phyloP scores from a whole-genome alignment of 2,113 vertebrate species.

The Aldabrachelys gigantea region DNA sequence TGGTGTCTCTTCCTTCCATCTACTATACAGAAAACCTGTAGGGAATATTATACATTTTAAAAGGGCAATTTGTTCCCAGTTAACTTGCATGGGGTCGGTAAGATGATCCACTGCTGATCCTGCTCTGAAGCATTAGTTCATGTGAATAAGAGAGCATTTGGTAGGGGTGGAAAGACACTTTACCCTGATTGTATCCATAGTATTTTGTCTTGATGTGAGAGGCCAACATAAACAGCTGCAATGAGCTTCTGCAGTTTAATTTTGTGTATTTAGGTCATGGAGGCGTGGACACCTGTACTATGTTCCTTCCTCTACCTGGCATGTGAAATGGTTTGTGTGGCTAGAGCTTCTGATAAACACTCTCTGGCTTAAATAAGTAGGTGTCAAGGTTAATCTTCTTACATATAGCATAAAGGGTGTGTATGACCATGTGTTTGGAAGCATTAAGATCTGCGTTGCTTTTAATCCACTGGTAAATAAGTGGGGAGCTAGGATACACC shows the following conservation, averaged over 20 bases:
- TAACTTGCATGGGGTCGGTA: fast-evolving
- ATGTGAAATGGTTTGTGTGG: neutral
- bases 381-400: fast-evolving
- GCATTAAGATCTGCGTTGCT: neutral
- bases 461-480: fast-evolving
- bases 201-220: neutral
- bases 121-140: fast-evolving
- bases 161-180: neutral
- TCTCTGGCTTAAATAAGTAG: neutral
- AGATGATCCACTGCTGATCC: neutral
- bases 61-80: neutral
- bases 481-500: fast-evolving
- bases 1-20: neutral
- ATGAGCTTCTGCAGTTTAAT: neutral
- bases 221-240: neutral
- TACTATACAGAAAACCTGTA: neutral
- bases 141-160: neutral
- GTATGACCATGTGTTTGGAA: neutral
- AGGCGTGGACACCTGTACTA: fast-evolving
- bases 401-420: fast-evolving
- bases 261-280: neutral
- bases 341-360: neutral
- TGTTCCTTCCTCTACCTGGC: neutral
- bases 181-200: neutral
- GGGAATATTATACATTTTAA: neutral